These are phyloP conservation scores for Morus bassanus DNA, from an alignment of 2,797 vertebrate genomes.

Conservation along the genomic window DNA sequence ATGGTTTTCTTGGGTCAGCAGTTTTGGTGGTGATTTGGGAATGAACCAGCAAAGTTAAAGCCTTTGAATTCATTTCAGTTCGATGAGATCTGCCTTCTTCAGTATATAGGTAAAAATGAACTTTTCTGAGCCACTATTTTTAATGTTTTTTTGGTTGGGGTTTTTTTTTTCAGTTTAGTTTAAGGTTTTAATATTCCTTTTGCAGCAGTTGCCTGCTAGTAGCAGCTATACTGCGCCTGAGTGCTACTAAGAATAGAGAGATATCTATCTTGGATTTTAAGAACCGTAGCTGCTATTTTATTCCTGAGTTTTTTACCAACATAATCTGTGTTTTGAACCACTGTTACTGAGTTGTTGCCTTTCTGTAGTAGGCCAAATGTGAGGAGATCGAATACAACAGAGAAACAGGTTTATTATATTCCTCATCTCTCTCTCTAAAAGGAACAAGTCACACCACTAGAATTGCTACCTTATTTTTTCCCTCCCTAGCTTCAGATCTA, in stretches of 20 bases:
- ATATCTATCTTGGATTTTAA: not conserved
- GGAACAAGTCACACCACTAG: not conserved
- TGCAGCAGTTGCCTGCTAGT: not conserved
- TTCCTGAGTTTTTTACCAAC: not conserved
- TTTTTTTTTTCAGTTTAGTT: not conserved
- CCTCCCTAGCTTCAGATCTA: not conserved
- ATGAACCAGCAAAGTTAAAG: slow-evolving; percentile 11
- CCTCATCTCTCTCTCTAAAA: not conserved
- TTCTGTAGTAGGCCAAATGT: not conserved
- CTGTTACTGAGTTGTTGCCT: not conserved
- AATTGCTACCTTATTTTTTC: not conserved
- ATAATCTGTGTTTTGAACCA: not conserved
- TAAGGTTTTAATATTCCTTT: not conserved
- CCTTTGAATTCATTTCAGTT: slow-evolving; percentile 13
- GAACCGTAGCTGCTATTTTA: not conserved
- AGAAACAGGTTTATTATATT: not conserved
- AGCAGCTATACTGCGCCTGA: not conserved
- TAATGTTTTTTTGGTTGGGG: not conserved
- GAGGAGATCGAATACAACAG: not conserved
- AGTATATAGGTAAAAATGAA: not conserved
- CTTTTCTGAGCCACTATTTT: not conserved
- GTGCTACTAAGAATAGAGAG: not conserved
- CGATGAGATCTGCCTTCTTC: not conserved
- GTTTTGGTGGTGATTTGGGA: slow-evolving; percentile 1
- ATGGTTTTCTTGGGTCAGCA: slow-evolving; percentile 19